A percentile compares a stretch with the other conserved stretches of the same genome.
These are phyloP conservation scores for Aphidius ervi DNA, from an alignment of 1,140 invertebrate genomes.

Conservation along the genomic window DNA sequence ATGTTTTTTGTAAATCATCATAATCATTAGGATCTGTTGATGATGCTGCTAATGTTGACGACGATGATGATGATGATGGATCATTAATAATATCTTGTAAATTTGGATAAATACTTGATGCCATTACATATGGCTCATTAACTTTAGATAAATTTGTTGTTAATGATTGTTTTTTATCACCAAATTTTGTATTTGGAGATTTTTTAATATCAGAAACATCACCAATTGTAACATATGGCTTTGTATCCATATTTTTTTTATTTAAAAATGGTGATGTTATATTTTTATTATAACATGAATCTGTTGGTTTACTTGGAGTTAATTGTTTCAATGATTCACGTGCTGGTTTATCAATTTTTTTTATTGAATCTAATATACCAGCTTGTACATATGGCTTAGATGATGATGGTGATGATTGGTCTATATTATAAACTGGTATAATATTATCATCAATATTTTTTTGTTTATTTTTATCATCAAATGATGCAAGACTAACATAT, in stretches of 20 bases:
- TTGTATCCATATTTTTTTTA: constrained; percentile 21
- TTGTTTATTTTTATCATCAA: constrained; percentile 35
- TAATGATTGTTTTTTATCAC: not conserved
- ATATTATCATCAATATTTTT: constrained; percentile 19
- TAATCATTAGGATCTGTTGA: constrained; percentile 11
- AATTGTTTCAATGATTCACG: not conserved
- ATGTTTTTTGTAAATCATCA: constrained; percentile 18
- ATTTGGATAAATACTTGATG: constrained; percentile 34
- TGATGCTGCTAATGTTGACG: constrained; percentile 7
- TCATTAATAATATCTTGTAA: constrained; percentile 26
- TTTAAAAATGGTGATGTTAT: constrained; percentile 23
- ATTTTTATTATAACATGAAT: constrained; percentile 21
- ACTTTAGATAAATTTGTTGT: not conserved
- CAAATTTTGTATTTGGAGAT: not conserved
- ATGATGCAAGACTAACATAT: constrained; percentile 35
- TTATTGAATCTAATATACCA: constrained; percentile 32
- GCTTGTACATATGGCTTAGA: constrained; percentile 41
- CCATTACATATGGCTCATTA: constrained; percentile 32
- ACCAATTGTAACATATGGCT: constrained; percentile 39
- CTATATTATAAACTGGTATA: constrained; percentile 9
- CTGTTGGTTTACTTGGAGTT: constrained; percentile 10
- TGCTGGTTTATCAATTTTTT: constrained; percentile 4
- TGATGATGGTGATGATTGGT: constrained; percentile 19
- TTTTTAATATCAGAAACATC: constrained; percentile 32
- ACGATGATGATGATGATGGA: constrained; percentile 5